Conservation (phyloP, 2,888 invertebrate species). For the Brachyptera risi region DNA sequence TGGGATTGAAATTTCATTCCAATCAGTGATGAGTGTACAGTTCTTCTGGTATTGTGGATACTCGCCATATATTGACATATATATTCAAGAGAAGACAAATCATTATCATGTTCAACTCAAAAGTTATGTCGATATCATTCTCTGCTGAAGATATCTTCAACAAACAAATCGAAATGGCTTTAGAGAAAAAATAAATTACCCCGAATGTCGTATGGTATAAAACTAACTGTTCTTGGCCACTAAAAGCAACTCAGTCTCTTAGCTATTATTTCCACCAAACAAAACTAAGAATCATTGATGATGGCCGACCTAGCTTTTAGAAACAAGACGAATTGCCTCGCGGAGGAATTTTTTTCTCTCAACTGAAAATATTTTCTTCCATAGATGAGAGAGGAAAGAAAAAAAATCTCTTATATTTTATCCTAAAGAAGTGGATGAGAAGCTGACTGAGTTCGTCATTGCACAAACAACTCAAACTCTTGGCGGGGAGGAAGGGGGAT, state of each 20-base stretch:
- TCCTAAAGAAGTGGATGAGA: constrained; percentile 11
- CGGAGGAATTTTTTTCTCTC: neutral
- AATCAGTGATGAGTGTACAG: too few species aligned
- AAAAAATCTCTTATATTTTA: constrained; percentile 15
- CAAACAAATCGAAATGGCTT: too few species aligned
- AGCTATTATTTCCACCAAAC: neutral
- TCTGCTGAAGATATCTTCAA: too few species aligned
- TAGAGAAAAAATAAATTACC: too few species aligned
- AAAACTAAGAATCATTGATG: neutral
- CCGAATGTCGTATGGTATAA: too few species aligned
- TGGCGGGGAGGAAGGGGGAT: neutral
- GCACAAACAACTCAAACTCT: constrained; percentile 20
- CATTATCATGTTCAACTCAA: too few species aligned
- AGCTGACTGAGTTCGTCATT: constrained; percentile 14
- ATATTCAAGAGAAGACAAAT: too few species aligned
- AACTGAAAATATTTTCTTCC: constrained; percentile 18
- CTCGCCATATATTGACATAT: too few species aligned
- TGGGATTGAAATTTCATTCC: too few species aligned
- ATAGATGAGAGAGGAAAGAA: neutral
- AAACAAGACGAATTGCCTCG: constrained; percentile 1
- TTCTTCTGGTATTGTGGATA: too few species aligned
- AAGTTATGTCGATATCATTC: too few species aligned
- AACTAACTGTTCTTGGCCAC: constrained; percentile 1
- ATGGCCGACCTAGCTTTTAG: neutral
- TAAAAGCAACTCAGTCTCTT: constrained; percentile 4